These are phyloP conservation scores for Semnornis frantzii DNA, from an alignment of 2,113 vertebrate species.

Conservation along the genomic window DNA sequence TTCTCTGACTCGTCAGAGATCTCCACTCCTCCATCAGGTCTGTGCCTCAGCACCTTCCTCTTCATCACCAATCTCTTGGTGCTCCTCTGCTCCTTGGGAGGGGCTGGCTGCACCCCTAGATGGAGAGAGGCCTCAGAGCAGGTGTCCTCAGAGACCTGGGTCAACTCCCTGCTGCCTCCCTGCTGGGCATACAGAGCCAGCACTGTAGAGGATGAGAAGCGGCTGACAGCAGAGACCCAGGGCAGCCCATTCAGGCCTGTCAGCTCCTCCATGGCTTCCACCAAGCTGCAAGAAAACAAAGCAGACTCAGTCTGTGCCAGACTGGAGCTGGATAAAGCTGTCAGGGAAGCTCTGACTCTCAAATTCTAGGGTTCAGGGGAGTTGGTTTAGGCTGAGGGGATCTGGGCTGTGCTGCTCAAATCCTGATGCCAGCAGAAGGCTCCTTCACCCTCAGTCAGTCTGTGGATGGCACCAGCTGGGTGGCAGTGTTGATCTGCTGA, in stretches of 20 bases:
- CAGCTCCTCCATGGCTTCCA: constrained; percentile 30
- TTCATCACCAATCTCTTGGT: constrained; percentile 57
- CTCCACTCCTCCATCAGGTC: constrained; percentile 58
- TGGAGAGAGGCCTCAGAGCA: constrained; percentile 14
- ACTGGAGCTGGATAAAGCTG: not conserved
- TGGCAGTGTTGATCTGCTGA: no score
- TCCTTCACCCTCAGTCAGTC: not conserved
- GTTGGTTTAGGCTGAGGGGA: not conserved
- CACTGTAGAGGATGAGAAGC: no score
- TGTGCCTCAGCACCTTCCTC: constrained; percentile 76
- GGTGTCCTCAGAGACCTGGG: not conserved
- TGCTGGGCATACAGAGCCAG: constrained; percentile 16
- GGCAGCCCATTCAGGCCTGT: not conserved
- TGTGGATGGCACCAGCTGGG: no score
- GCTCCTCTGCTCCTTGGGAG: not conserved
- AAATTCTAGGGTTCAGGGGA: not conserved
- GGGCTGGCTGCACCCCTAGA: not conserved
- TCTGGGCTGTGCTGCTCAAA: not conserved
- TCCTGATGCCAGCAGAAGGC: not conserved
- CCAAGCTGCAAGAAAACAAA: not conserved
- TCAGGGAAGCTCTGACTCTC: not conserved
- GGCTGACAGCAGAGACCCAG: not conserved
- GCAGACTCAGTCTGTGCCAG: not conserved
- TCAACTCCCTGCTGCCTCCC: not conserved
- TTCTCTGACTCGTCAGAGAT: constrained; percentile 57